phyloP scores from a whole-genome alignment of 1,140 invertebrate species.

The Cyclina sinensis region DNA sequence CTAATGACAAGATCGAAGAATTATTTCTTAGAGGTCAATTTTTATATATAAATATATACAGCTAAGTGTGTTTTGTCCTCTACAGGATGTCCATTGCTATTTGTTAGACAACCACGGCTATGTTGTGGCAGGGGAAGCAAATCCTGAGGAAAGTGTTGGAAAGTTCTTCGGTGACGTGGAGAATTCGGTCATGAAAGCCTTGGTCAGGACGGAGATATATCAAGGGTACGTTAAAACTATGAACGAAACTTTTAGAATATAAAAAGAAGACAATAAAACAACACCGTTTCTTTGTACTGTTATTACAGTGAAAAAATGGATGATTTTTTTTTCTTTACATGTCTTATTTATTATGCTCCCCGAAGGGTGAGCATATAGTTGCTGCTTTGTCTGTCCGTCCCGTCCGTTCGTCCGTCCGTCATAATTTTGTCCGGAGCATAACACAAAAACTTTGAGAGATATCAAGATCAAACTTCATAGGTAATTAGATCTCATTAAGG shows the following conservation, averaged over 20 bases:
- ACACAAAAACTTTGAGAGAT: no score
- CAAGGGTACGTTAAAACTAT: slow-evolving; percentile 41
- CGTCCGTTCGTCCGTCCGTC: no score
- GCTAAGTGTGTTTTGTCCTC: neutral
- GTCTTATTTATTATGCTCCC: no score
- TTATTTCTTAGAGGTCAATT: no score
- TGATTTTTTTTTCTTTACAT: neutral
- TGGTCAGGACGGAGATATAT: slow-evolving; percentile 59
- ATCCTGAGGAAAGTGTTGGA: slow-evolving; percentile 48
- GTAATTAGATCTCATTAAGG: no score
- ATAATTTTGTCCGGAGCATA: no score
- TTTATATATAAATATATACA: no score
- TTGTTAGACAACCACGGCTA: slow-evolving; percentile 77
- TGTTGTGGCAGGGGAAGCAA: slow-evolving; percentile 68
- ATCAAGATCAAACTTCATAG: no score
- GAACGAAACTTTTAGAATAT: neutral
- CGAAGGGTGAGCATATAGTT: no score
- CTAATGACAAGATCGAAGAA: no score
- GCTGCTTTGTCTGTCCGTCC: no score
- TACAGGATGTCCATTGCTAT: slow-evolving; percentile 73
- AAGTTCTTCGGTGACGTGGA: slow-evolving; percentile 69
- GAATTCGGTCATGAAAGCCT: slow-evolving; percentile 50
- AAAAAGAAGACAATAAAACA: neutral
- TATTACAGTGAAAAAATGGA: neutral
- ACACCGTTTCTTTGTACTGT: neutral